Evolutionary conservation across 2,113 vertebrate genomes (phyloP), one percentile per base, ranked within the genome.

Genomic region (Plecturocebus donacophilus): DNA sequence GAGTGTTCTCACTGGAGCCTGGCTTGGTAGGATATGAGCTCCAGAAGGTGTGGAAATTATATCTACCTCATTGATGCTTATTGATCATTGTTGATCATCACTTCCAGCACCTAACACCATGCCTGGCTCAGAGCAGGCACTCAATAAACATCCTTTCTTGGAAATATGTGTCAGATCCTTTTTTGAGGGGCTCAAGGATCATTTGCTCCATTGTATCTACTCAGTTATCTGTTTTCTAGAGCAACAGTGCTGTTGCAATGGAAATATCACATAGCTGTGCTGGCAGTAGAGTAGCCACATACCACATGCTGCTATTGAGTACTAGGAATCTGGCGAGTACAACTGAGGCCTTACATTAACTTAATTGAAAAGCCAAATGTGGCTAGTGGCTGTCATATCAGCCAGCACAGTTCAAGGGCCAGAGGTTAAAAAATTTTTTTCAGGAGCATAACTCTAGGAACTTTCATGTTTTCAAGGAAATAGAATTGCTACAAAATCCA

Each of bases 351-450:
- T 70, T 61, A 61, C 2, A n/a, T 90, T 80, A 20, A 38, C 87
- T 38, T 88, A 58, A 42, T 54, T 73, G 61, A 82, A 88, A 54
- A 84, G 38, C 14, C 3, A 71, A 10, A n/a, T 11, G 6, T 66
- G 47, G 35, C 35, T 58, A 76, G 12, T 42, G 32, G 54, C 19
- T 87, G 47, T 58, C 40, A 20, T 35, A 42, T 49, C 25, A 45
- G 47, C 25, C 38, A 80, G 21, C 30, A 68, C 2, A 27, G 68
- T 87, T 30, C 9, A 64, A 90, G n/a, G 84, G 13, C 14, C 45
- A 64, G 52, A 40, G 68, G 49, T n/a, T 94, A 80, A 61, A 88
- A 79, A 2, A 8, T 95, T 76, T 92, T 86, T 92, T 95, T 32
- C 4, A 58, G 71, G n/a, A 88, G 8, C 27, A 4, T 87, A 91